These are phyloP conservation scores for Hybognathus amarus DNA, from an alignment of 2,797 vertebrate genomes.

Conservation along the genomic window DNA sequence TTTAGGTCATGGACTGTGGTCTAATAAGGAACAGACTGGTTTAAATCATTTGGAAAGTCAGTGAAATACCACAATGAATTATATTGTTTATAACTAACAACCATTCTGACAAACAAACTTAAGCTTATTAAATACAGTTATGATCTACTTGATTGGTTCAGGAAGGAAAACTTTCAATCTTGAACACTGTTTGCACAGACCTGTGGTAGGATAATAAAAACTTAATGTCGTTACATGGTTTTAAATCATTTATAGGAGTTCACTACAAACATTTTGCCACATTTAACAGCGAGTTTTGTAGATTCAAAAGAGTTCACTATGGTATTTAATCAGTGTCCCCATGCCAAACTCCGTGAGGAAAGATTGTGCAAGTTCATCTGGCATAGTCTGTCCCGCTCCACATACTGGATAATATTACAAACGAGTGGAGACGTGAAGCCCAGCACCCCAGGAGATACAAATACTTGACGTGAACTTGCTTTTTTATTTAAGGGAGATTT, in stretches of 20 bases:
- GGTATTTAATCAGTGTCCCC: conserved; percentile 69
- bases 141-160: neutral
- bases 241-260: conserved; percentile 1
- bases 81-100: conserved; percentile 11
- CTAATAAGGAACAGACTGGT: neutral
- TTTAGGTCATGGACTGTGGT: neutral
- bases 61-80: neutral
- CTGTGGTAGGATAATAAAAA: neutral
- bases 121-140: neutral
- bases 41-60: neutral
- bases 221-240: neutral
- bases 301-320: conserved; percentile 66
- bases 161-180: neutral
- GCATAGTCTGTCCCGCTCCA: conserved; percentile 70
- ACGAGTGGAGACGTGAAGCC: conserved; percentile 75
- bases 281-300: conserved; percentile 26
- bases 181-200: neutral
- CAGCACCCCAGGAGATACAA: conserved; percentile 71
- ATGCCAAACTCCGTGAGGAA: conserved; percentile 72
- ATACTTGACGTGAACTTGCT: conserved; percentile 71
- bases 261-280: neutral
- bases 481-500: conserved; percentile 40
- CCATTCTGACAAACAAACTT: neutral
- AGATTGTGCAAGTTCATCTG: conserved; percentile 84
- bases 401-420: conserved; percentile 84